These are phyloP conservation scores for Puntigrus tetrazona DNA, from an alignment of 2,113 vertebrate species.

Conservation along the genomic window DNA sequence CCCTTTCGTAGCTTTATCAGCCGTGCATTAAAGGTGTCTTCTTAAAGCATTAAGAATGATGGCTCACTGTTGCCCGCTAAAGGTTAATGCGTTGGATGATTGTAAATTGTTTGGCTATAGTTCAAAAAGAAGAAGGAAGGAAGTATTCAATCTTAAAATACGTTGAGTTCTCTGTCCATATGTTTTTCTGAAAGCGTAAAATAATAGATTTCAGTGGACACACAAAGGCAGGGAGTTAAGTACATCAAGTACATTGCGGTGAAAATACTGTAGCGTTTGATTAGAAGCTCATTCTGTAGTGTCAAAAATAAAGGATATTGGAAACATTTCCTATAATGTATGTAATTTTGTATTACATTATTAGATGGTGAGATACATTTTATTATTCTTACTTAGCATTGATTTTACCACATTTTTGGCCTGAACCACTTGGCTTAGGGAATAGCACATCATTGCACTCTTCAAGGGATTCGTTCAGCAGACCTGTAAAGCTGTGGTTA, in stretches of 20 bases:
- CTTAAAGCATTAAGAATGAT: slow-evolving; percentile 59
- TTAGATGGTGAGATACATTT: neutral
- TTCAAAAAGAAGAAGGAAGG: slow-evolving; percentile 65
- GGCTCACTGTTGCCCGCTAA: slow-evolving; percentile 59
- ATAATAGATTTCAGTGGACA: neutral
- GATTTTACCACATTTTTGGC: neutral
- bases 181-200: neutral
- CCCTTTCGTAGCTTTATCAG: slow-evolving; percentile 54
- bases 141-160: slow-evolving; percentile 69
- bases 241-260: no score
- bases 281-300: neutral
- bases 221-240: no score
- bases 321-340: neutral
- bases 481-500: neutral
- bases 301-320: neutral
- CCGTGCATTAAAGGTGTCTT: slow-evolving; percentile 59
- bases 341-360: no score
- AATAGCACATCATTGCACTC: neutral
- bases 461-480: slow-evolving; percentile 15
- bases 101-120: slow-evolving; percentile 71
- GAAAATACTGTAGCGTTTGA: neutral
- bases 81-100: slow-evolving; percentile 74
- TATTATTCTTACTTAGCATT: neutral
- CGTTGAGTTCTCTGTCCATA: slow-evolving; percentile 51
- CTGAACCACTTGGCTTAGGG: neutral